Conservation (phyloP, 2,888 invertebrate species). For the Thecocarcelia acutangulata region DNA sequence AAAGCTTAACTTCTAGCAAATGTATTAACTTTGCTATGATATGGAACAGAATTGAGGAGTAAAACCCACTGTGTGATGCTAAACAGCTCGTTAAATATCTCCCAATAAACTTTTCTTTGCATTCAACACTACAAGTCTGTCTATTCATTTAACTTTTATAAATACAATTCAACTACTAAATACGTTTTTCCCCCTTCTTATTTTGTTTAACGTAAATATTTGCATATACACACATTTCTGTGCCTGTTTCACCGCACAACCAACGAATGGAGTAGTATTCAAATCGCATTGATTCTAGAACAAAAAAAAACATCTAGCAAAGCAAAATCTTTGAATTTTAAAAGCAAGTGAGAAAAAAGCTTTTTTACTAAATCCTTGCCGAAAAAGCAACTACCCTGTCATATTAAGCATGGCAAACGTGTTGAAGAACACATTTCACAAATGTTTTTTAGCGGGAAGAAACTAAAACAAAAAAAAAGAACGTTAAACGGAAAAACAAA, state of each 20-base stretch:
- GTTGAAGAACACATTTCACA: constrained; percentile 65
- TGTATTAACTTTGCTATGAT: too few relatives aligned
- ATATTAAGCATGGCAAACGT: constrained; percentile 62
- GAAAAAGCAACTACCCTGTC: constrained; percentile 14
- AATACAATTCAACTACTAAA: constrained; percentile 62
- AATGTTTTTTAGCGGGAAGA: constrained; percentile 48
- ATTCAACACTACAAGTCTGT: constrained; percentile 50
- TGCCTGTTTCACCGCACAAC: background rate
- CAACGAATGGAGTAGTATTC: constrained; percentile 40
- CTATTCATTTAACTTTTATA: constrained; percentile 64
- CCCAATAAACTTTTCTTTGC: constrained; percentile 43
- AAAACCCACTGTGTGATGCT: constrained; percentile 29
- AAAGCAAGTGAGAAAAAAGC: constrained; percentile 41
- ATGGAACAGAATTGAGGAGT: too few relatives aligned
- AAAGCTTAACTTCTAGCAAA: too few relatives aligned
- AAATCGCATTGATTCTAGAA: constrained; percentile 61
- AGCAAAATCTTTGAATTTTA: constrained; percentile 53
- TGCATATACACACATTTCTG: constrained; percentile 48
- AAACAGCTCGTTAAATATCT: constrained; percentile 41
- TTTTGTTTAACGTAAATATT: constrained; percentile 23
- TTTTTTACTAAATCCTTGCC: constrained; percentile 36
- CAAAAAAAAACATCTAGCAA: constrained; percentile 33
- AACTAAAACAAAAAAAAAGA: constrained; percentile 23
- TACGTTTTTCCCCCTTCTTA: constrained; percentile 41
- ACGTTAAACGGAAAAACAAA: constrained; percentile 50